A percentile compares a stretch with the other conserved stretches of the same genome.
Conservation (phyloP, 1,140 invertebrate genomes). For the Drosophila athabasca region DNA sequence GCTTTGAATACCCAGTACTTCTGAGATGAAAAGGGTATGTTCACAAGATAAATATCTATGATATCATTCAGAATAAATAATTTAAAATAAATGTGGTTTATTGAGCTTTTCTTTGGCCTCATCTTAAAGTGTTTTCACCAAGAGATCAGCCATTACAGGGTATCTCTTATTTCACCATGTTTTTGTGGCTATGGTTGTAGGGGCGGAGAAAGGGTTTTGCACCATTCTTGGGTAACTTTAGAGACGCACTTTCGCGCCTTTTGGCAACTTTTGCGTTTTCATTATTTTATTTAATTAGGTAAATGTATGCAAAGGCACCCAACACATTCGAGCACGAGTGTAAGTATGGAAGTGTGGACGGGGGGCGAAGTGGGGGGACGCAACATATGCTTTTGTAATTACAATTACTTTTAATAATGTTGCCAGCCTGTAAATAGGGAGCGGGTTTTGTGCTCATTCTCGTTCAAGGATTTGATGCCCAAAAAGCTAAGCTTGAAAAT, state of each 20-base stretch:
- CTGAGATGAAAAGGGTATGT: too few relatives aligned
- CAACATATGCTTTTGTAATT: slow-evolving; percentile 78
- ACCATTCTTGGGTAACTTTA: slow-evolving; percentile 39
- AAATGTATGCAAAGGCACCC: slow-evolving; percentile 75
- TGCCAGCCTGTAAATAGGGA: slow-evolving; percentile 44
- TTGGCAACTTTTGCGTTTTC: slow-evolving; percentile 74
- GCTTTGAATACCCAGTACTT: too few relatives aligned
- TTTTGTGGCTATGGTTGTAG: not conserved
- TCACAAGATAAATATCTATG: too few relatives aligned
- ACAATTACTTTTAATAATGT: slow-evolving; percentile 78
- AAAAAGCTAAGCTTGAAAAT: slow-evolving; percentile 21
- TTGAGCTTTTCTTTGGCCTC: too few relatives aligned
- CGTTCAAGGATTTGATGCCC: slow-evolving; percentile 11
- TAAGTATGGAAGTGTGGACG: not conserved
- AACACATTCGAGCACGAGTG: slow-evolving; percentile 12
- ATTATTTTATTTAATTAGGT: slow-evolving; percentile 82
- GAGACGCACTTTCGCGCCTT: slow-evolving; percentile 58
- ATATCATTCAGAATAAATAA: too few relatives aligned
- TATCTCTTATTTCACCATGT: too few relatives aligned
- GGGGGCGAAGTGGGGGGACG: slow-evolving; percentile 3
- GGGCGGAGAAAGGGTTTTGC: not conserved
- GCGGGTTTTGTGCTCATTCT: slow-evolving; percentile 19
- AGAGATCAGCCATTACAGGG: too few relatives aligned
- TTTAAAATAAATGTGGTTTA: too few relatives aligned
- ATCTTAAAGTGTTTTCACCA: too few relatives aligned